A percentile compares a stretch with the other conserved stretches of the same genome.
Conservation (phyloP, 2,797 vertebrate species). For the Brachyalestes nurse region DNA sequence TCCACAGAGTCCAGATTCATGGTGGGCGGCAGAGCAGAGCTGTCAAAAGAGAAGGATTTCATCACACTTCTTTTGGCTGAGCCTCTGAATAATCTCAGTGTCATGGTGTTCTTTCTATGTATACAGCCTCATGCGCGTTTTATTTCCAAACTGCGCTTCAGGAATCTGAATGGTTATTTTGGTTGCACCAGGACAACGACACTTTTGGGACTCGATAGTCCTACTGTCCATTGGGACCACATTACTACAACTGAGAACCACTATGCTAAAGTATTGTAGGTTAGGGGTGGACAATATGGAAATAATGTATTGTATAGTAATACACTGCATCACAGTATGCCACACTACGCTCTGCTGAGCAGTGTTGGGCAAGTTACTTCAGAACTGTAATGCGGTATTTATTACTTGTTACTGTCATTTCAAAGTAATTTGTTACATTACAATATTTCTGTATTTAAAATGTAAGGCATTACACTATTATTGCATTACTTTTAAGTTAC, state of each 20-base stretch:
- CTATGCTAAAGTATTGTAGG: no score
- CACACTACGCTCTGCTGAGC: no score
- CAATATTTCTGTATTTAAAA: no score
- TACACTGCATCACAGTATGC: no score
- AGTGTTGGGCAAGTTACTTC: no score
- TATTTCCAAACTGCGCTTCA: slow-evolving; percentile 24
- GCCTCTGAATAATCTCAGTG: slow-evolving; percentile 51
- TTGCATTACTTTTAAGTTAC: no score
- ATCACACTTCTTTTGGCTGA: slow-evolving; percentile 50
- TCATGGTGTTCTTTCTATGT: slow-evolving; percentile 45
- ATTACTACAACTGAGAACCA: background rate
- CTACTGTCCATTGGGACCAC: background rate
- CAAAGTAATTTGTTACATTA: no score
- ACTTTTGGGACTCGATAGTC: background rate
- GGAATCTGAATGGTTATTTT: slow-evolving; percentile 7
- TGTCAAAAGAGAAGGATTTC: slow-evolving; percentile 57
- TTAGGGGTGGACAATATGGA: no score
- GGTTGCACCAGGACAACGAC: background rate
- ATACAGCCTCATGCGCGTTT: slow-evolving; percentile 22
- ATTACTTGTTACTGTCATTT: no score
- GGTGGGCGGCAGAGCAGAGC: slow-evolving; percentile 57
- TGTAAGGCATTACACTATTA: no score
- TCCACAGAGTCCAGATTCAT: slow-evolving; percentile 58
- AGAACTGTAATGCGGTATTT: no score
- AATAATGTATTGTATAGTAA: no score